Conservation (phyloP, 1,140 invertebrate genomes). For the Riptortus pedestris region DNA sequence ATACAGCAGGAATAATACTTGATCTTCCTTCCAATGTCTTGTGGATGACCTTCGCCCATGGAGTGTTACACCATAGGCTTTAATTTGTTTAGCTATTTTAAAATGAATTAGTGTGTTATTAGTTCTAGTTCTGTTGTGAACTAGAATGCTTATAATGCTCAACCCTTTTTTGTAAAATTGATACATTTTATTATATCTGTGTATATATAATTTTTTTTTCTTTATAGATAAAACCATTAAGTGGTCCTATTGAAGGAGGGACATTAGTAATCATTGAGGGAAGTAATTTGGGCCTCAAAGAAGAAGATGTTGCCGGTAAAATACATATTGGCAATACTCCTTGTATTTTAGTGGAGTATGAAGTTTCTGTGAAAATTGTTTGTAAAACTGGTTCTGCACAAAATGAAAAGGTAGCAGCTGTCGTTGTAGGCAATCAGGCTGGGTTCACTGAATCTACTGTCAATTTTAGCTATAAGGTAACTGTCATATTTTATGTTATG, state of each 20-base stretch:
- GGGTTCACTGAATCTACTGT: conserved; percentile 80
- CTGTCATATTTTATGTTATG: not conserved
- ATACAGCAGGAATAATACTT: too few species aligned
- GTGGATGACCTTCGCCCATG: too few species aligned
- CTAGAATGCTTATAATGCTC: too few species aligned
- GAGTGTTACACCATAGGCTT: too few species aligned
- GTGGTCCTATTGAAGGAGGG: conserved; percentile 90
- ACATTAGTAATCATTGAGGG: conserved; percentile 92
- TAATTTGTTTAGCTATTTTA: too few species aligned
- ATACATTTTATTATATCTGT: too few species aligned
- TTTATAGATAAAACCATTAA: conserved; percentile 75
- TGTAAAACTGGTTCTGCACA: conserved; percentile 70
- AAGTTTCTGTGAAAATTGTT: conserved; percentile 82
- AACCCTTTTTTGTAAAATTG: too few species aligned
- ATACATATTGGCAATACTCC: conserved; percentile 82
- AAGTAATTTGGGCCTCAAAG: conserved; percentile 82
- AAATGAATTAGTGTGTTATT: too few species aligned
- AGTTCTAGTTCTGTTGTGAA: too few species aligned
- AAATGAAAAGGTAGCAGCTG: conserved; percentile 62
- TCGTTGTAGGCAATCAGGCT: conserved; percentile 80
- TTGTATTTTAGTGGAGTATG: conserved; percentile 78
- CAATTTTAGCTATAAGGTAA: conserved; percentile 73
- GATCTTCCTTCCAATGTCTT: too few species aligned
- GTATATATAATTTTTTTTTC: too few species aligned
- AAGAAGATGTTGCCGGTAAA: conserved; percentile 81